Conservation (phyloP, 2,113 vertebrate genomes). For the Ptyas mucosa region DNA sequence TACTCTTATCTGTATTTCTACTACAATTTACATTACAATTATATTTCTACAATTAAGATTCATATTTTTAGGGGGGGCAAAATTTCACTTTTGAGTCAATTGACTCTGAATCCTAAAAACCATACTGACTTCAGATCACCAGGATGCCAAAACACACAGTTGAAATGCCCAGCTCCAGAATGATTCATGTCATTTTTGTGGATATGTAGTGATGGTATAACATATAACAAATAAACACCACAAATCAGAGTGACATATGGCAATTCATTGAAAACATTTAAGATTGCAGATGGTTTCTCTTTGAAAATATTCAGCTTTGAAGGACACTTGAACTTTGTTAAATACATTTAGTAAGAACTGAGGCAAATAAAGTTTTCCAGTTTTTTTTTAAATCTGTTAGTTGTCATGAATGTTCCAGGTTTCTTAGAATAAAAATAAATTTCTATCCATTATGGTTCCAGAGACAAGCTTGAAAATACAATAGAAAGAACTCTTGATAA, state of each 20-base stretch:
- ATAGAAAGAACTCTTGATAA: not conserved
- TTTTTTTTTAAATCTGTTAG: not conserved
- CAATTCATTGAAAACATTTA: not conserved
- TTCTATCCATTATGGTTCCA: not conserved
- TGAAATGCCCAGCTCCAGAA: not conserved
- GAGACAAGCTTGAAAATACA: not conserved
- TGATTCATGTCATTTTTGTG: not conserved
- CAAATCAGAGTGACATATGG: not conserved
- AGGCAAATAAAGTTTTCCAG: not conserved
- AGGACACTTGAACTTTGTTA: not conserved
- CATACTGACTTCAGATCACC: not conserved
- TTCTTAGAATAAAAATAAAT: not conserved
- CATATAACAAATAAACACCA: not conserved
- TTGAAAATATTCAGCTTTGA: not conserved
- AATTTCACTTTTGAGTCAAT: not conserved
- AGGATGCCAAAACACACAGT: not conserved
- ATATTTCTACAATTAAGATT: not conserved
- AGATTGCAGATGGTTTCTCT: not conserved
- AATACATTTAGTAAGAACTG: not conserved
- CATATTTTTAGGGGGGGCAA: not conserved
- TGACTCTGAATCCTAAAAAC: not conserved
- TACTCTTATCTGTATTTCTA: not conserved
- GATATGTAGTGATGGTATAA: not conserved
- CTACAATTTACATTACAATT: not conserved
- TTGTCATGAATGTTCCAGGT: not conserved